Base-by-base conservation (phyloP, 2,797 vertebrate species). In the Fistularia tabacaria region DNA sequence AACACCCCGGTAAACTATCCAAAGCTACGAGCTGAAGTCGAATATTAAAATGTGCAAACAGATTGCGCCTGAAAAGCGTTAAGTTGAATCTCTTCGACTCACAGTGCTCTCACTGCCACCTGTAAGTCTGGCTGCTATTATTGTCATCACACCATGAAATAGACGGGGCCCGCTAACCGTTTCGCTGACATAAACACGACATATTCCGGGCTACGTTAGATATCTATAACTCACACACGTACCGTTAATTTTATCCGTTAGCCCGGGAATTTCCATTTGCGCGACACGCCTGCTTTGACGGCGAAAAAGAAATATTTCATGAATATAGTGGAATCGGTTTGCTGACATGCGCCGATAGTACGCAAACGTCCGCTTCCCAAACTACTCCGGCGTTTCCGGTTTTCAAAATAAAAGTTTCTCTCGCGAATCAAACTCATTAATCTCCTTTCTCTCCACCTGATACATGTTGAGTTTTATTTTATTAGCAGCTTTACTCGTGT, bases 271-370 rank as follows among this genome's bases (percentile, higher is more conserved):
- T 10, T 82, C 80, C 85, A 85, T 82, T 15, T 0, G 0, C 52
- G 14, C 8, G 8, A 10, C 5, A 13, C 6, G 7, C 7, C 8
- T 53, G 0, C 10, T 5, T 13, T 42, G 9, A 15, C 3, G 1
- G 1, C 15, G 11, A 44, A n/a, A 59, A 66, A 63, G 12, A 6
- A 15, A 14, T 42, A 11, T 47, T 45, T 47, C 61, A 49, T 36
- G 4, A 12, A 44, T 6, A 53, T 70, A 57, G 25, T 25, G 25
- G 12, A 12, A 46, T 53, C 36, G 47, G 3, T 3, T 11, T 1
- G 74, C 75, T 82, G 73, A 71, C 69, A 86, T 88, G 87, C 83
- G 84, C 66, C 70, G 59, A 62, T 72, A 41, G 49, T 10, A 76
- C 87, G 84, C 87, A 87, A 85, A 10, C 72, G 15, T 54, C 49